Base-by-base conservation (phyloP, 1,140 invertebrate species). In the Nasonia longicornis region DNA sequence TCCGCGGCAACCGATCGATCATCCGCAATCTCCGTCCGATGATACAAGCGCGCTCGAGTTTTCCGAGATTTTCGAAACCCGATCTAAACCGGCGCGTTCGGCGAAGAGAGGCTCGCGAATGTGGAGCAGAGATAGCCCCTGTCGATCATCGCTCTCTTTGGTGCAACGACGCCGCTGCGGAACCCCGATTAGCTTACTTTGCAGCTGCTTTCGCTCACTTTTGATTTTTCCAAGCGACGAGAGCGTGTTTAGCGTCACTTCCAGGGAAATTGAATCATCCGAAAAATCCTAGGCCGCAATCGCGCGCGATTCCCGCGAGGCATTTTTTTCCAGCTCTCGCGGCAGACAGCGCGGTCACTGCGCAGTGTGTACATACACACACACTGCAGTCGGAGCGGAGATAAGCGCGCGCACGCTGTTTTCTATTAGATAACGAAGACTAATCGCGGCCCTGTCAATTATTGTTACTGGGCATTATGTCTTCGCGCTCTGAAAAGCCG, bases 371-470 rank as follows among this genome's bases (percentile, higher is more conserved):
- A 26, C 35, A 38, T 0, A 38, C 35, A 7, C 3, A 38, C 35
- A 6, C 35, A 8, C 4, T 38, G 35, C 35, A 7, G 35, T 8
- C 31, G 31, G 31, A 42, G 7, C 71, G n/a, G 45, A 84, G 84
- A 86, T 81, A 84, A 73, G 58, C 80, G 83, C 69, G 14, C 52
- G 66, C 4, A 0, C 38, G 26, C 67, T 77, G 77, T 84, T 85
- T 85, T 85, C 84, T 84, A 81, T 79, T 69, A 82, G 84, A 86
- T 85, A 85, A 84, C 80, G 80, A 83, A 84, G 83, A 85, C 84
- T 84, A 83, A 85, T 85, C 83, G 85, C 82, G 81, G 81, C 85
- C 83, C 85, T 84, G 84, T 84, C 85, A 85, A 86, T 85, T 85
- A 85, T 86, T 83, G 82, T 79, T 83, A 83, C 79, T 82, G 74